Base-by-base conservation (phyloP, 2,888 invertebrate species). In the Kuschelorhynchus macadamiae region DNA sequence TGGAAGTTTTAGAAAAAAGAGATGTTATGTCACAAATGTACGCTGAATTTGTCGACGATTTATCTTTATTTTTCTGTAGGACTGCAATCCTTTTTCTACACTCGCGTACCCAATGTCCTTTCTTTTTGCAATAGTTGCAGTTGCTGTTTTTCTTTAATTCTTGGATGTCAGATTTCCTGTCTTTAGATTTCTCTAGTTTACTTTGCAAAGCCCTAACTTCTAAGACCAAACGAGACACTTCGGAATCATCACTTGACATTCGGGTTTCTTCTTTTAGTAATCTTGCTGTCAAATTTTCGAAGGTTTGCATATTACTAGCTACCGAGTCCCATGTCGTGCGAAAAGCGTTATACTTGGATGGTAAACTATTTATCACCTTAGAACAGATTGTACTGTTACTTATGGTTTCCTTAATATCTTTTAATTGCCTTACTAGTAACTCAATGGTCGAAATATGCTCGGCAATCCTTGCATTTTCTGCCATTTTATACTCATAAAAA, bases 51-150 rank as follows among this genome's bases (percentile, higher is more conserved):
- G 21, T 14, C 11, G 7, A 4, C 39, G 16, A 12, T 8, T 5
- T 5, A 25, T 5, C 25, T 25, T 25, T 7, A 25, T 25, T 25
- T 25, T 25, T 25, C 7, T 25, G 4, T 3, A 3, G 3, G 7
- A 5, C 7, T 25, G 7, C 56, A 16, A 60, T 50, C 21, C 71
- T 47, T 21, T 71, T 70, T 59, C 68, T 56, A 20, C 72, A 74
- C 30, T 75, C 75, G 5, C 64, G 56, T 1, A 49, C 36, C 72
- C 75, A 75, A 46, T 72, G 71, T 1, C 72, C 71, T 39, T 59
- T 64, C 21, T 53, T n/a, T 30, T 70, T 56, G 41, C 72, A 74
- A 47, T 66, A 69, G 16, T 70, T 61, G 39, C 71, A 71, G 32
- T 8, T 30, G 14, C 62, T 70, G n/a, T 44, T 60, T 36, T 55